Evolutionary conservation across 2,797 vertebrate species (phyloP), one percentile per base, ranked within the genome.

Genomic region (Pseudomugil tenellus): DNA sequence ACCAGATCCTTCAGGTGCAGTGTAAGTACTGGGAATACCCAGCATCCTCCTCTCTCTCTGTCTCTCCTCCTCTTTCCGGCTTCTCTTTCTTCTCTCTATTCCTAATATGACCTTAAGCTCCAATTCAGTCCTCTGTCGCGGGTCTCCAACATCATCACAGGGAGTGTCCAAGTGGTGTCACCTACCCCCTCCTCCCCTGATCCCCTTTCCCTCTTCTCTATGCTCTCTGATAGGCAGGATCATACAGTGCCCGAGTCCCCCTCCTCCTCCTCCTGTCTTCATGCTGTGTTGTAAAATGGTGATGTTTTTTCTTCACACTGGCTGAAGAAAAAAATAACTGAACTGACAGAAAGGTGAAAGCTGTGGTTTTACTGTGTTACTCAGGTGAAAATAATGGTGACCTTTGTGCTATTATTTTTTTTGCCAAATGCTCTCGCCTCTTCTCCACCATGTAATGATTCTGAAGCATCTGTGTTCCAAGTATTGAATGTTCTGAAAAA

Each of bases 1-100:
- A 99, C 95, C 98, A 99, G 96, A 99, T 99, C 89, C 97, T 99
- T 54, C 98, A 99, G 94, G 98, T 98, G 89, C 98, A 98, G 96
- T 99, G 98, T 99, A 97, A 99, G 98, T 99, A 97, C 91, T 89
- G 59, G 83, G 81, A 39, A 63, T 86, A 85, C 60, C 74, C 80
- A n/a, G 60, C 86, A 87, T 84, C 84, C 85, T 65, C 77, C 68
- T 10, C 29, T 29, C 29, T 29, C 29, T 80, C 74, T 83, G 46
- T 77, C 76, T 67, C 74, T 70, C 72, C 56, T 52, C 23, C 52
- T 70, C 63, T 79, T 37, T 75, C 29, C 72, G 70, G 31, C 58
- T n/a, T 48, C 43, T 63, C 61, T 35, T 70, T 52, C 32, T 35
- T 59, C 71, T 73, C 67, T 80, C 61, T 65, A 29, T 64, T 64